phyloP scores from a whole-genome alignment of 1,140 invertebrate species.

The Aphelenchoides besseyi region DNA sequence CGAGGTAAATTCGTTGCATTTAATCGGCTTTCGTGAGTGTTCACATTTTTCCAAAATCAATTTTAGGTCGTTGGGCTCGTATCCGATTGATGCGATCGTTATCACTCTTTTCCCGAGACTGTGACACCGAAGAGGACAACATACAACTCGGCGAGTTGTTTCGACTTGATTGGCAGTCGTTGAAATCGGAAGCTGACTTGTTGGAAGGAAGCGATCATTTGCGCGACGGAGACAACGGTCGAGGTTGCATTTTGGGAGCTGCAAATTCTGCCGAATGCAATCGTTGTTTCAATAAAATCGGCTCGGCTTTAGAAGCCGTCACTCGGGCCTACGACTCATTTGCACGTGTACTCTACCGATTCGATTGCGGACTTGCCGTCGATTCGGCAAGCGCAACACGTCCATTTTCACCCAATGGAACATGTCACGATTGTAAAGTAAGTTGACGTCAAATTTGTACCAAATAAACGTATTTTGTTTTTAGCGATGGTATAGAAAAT shows the following conservation, averaged over 20 bases:
- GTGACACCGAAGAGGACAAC: constrained; percentile 29
- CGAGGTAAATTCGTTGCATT: too few species aligned
- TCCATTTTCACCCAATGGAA: constrained; percentile 62
- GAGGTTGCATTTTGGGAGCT: constrained; percentile 38
- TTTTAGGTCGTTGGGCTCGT: constrained; percentile 40
- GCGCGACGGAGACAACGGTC: constrained; percentile 27
- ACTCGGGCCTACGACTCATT: constrained; percentile 46
- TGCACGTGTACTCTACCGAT: constrained; percentile 44
- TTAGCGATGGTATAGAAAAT: constrained; percentile 60
- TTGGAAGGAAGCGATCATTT: constrained; percentile 41
- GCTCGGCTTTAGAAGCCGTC: constrained; percentile 26
- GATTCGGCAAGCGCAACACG: constrained; percentile 54
- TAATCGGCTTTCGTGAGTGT: too few species aligned
- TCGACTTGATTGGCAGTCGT: constrained; percentile 38
- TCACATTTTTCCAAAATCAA: too few species aligned
- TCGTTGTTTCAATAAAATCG: constrained; percentile 44
- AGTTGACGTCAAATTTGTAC: constrained; percentile 6
- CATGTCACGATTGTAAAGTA: constrained; percentile 59
- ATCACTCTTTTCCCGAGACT: constrained; percentile 44
- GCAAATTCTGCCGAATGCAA: constrained; percentile 33
- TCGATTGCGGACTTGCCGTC: constrained; percentile 56
- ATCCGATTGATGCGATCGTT: constrained; percentile 34
- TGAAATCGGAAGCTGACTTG: constrained; percentile 43
- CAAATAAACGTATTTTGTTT: constrained; percentile 26
- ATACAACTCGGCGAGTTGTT: constrained; percentile 48